Evolutionary conservation across 2,888 invertebrate species (phyloP), one percentile per base, ranked within the genome.

Genomic region (Philereme transversata): DNA sequence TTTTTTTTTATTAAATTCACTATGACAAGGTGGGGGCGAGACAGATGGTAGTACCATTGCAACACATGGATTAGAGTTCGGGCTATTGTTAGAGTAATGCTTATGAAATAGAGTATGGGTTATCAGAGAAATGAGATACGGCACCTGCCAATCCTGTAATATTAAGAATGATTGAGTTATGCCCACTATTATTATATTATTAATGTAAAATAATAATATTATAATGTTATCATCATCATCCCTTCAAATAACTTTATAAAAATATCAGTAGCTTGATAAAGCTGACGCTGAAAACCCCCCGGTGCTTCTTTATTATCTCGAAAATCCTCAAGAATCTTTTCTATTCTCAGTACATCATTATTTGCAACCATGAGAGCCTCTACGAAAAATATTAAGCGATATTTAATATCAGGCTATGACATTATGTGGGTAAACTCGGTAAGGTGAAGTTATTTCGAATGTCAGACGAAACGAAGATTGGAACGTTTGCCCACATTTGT

Each of bases 401-500:
- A 69, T 71, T 70, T 70, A 73, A 72, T 70, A 71, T 64, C 70
- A 60, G 62, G 54, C 48, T 70, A 65, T 64, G 70, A 70, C 71
- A 75, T 71, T 68, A 74, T 59, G 67, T 56, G 57, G 43, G 60
- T 53, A 45, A 57, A 52, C 38, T 72, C 68, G 69, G 70, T 64
- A 71, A 74, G 73, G 73, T 69, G 74, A 75, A 70, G 73, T 72
- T 78, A 72, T 77, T 75, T 70, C 69, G 65, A 75, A 75, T 70
- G 76, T 77, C 75, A 74, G 75, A 74, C 75, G 72, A 77, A 74
- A 79, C 75, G 77, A 75, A 73, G 81, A 84, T 82, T 82, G 84
- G 82, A 77, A 77, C 77, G 69, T 74, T 78, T 74, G 81, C 84
- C 78, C 78, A 77, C 83, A 84, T 86, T 82, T 84, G 82, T 83